Percentiles rank a stretch among this genome's conserved stretches.
Conservation (phyloP, 1,140 invertebrate genomes). For the Aricia agestis region DNA sequence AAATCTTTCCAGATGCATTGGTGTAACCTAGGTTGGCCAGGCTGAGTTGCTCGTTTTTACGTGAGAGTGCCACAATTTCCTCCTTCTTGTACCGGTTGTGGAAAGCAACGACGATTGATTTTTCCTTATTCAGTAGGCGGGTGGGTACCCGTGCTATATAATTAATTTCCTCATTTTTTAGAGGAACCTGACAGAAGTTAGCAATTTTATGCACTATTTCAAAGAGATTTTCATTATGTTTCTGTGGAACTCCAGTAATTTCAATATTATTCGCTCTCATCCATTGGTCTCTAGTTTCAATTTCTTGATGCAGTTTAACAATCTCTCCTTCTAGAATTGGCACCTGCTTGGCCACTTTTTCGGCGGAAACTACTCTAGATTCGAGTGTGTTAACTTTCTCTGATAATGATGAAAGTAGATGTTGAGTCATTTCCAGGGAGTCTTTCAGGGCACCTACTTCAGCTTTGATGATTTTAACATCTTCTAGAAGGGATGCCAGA, state of each 20-base stretch:
- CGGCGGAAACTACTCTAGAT: neutral
- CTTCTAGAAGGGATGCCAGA: no score
- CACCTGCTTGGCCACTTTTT: neutral
- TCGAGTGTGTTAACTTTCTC: neutral
- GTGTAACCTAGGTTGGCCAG: no score
- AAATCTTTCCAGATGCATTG: neutral
- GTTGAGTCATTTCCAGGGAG: constrained; percentile 2
- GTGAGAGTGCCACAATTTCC: no score
- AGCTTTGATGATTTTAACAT: no score
- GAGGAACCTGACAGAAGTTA: no score
- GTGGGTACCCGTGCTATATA: no score
- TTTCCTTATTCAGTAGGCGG: no score
- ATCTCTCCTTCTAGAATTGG: constrained; percentile 3
- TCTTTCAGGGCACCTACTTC: neutral
- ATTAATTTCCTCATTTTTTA: no score
- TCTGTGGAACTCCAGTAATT: neutral
- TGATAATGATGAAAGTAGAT: neutral
- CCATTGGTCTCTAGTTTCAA: constrained; percentile 11
- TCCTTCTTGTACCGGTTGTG: no score
- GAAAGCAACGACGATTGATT: no score
- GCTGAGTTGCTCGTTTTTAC: no score
- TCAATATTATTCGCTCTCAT: neutral
- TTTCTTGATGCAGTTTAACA: neutral
- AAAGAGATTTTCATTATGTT: neutral
- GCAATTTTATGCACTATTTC: no score